Conservation (phyloP, 2,888 invertebrate genomes). For the Parascotia fuliginaria region DNA sequence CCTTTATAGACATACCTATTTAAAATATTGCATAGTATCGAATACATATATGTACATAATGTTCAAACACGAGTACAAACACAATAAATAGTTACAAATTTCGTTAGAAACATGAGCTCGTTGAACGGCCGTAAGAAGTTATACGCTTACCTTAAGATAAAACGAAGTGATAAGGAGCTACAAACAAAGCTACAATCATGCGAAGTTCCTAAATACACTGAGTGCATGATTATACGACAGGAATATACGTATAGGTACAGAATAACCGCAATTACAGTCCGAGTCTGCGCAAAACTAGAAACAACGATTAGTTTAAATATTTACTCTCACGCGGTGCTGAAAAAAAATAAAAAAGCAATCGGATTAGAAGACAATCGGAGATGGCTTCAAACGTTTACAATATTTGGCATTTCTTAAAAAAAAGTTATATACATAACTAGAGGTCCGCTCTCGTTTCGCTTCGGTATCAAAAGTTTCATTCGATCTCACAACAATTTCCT, state of each 20-base stretch:
- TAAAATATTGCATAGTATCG: too few relatives aligned
- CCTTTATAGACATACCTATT: too few relatives aligned
- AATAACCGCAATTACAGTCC: slow-evolving; percentile 17
- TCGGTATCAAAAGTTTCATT: too few relatives aligned
- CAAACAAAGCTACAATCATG: neutral
- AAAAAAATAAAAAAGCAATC: neutral
- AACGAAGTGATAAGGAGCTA: slow-evolving; percentile 11
- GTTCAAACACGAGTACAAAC: neutral
- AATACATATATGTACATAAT: too few relatives aligned
- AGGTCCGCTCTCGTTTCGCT: too few relatives aligned
- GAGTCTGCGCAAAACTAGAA: slow-evolving; percentile 15
- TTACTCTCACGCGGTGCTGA: slow-evolving; percentile 1
- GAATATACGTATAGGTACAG: too few relatives aligned
- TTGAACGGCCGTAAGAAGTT: neutral
- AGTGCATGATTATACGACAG: slow-evolving; percentile 10
- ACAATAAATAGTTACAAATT: neutral
- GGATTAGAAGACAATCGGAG: too few relatives aligned
- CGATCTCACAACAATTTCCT: too few relatives aligned
- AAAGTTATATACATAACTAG: too few relatives aligned
- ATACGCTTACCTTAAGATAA: neutral
- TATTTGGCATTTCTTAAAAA: too few relatives aligned
- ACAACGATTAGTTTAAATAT: slow-evolving; percentile 16
- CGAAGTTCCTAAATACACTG: slow-evolving; percentile 13
- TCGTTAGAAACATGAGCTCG: neutral
- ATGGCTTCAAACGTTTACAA: too few relatives aligned